phyloP scores from a whole-genome alignment of 2,113 vertebrate genomes.

The Pithys albifrons region DNA sequence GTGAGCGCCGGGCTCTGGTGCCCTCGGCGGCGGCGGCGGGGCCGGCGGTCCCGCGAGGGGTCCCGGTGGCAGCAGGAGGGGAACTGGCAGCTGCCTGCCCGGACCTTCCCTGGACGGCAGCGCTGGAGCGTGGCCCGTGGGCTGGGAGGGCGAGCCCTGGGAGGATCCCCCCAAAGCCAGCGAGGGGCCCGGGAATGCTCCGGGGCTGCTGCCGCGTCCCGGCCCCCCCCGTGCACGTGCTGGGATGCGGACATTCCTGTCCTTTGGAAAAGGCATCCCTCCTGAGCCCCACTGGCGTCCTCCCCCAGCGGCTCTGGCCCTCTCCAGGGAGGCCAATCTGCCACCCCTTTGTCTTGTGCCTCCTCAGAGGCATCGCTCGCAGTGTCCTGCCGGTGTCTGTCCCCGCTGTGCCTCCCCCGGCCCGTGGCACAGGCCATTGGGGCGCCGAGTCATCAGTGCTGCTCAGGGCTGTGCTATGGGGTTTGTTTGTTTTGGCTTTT shows the following conservation, averaged over 20 bases:
- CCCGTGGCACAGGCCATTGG: background rate
- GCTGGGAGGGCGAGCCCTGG: background rate
- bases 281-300: rapidly evolving
- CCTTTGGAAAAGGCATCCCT: background rate
- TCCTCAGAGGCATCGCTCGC: background rate
- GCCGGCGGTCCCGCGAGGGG: background rate
- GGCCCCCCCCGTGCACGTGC: background rate
- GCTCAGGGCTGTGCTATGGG: background rate
- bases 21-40: background rate
- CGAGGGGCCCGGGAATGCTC: background rate
- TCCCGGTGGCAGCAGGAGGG: background rate
- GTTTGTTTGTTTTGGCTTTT: constrained; percentile 25
- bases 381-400: background rate
- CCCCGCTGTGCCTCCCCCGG: rapidly evolving
- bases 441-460: background rate
- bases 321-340: rapidly evolving
- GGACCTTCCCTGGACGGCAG: background rate
- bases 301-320: background rate
- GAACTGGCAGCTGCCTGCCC: background rate
- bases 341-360: background rate
- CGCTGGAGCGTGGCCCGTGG: background rate
- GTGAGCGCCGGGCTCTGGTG: rapidly evolving
- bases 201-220: rapidly evolving
- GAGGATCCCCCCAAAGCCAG: rapidly evolving
- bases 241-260: rapidly evolving